Conservation (phyloP, 2,888 invertebrate genomes). For the Rhagonycha lutea region DNA sequence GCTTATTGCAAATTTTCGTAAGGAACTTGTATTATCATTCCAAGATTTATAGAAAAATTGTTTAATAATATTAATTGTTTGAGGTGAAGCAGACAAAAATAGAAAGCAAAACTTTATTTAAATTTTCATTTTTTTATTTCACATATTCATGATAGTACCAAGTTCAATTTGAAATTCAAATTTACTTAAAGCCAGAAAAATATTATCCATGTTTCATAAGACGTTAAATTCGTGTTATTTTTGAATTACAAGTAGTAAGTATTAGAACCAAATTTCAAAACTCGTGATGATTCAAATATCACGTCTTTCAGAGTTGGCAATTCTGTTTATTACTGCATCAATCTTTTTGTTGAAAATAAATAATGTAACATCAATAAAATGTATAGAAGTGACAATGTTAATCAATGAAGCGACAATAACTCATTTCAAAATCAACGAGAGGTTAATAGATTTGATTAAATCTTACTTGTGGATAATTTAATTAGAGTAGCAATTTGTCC, state of each 20-base stretch:
- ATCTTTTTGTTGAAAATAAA: background rate
- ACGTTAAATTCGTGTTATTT: background rate
- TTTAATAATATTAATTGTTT: too few relatives aligned
- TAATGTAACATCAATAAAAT: background rate
- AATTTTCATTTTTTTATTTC: background rate
- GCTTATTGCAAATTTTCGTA: too few relatives aligned
- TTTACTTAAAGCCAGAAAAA: background rate
- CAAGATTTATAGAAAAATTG: too few relatives aligned
- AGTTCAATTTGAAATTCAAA: background rate
- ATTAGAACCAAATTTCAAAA: background rate
- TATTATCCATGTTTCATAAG: background rate
- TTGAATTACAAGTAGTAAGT: background rate
- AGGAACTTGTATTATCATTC: too few relatives aligned
- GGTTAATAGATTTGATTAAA: conserved; percentile 14
- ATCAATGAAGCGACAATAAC: conserved; percentile 18
- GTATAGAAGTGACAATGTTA: background rate
- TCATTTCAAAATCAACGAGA: conserved; percentile 11
- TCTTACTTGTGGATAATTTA: conserved; percentile 19
- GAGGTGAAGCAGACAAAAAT: too few relatives aligned
- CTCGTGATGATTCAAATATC: background rate
- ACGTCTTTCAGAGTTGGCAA: background rate
- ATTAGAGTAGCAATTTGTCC: conserved; percentile 25
- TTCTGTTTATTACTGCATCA: background rate
- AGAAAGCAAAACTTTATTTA: background rate
- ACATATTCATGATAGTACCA: too few relatives aligned